A percentile compares a stretch with the other conserved stretches of the same genome.
These are phyloP conservation scores for Sander lucioperca DNA, from an alignment of 2,113 vertebrate genomes.

Conservation along the genomic window DNA sequence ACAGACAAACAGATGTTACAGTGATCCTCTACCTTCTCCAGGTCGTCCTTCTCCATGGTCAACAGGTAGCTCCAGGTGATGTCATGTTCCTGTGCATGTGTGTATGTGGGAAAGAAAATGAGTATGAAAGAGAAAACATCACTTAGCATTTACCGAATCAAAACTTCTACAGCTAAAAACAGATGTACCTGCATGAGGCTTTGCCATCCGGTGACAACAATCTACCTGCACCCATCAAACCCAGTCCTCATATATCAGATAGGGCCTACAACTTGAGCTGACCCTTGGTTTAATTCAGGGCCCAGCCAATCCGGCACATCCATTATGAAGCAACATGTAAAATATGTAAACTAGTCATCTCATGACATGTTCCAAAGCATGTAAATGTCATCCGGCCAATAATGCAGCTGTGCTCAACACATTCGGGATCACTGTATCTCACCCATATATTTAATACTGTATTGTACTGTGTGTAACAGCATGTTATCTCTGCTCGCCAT, in stretches of 20 bases:
- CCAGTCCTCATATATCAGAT: conserved; percentile 24
- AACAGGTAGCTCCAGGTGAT: conserved; percentile 90
- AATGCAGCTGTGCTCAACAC: conserved; percentile 29
- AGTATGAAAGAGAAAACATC: conserved; percentile 16
- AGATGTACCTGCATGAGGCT: conserved; percentile 61
- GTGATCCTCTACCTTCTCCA: conserved; percentile 86
- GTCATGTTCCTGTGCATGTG: conserved; percentile 85
- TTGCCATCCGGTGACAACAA: conserved; percentile 15
- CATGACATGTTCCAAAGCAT: conserved; percentile 27
- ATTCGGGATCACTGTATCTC: conserved; percentile 11
- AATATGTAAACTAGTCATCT: conserved; percentile 66
- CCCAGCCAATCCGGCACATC: conserved; percentile 9
- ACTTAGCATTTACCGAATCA: conserved; percentile 53
- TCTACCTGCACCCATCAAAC: conserved; percentile 48
- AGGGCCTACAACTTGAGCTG: conserved; percentile 13
- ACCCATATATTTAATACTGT: conserved; percentile 15
- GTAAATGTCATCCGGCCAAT: conserved; percentile 8
- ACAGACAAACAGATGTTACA: conserved; percentile 44
- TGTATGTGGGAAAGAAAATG: background rate
- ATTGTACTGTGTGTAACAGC: conserved; percentile 3
- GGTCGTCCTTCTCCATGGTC: conserved; percentile 89
- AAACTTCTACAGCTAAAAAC: conserved; percentile 42
- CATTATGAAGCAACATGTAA: conserved; percentile 28
- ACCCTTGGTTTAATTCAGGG: conserved; percentile 29
- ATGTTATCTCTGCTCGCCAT: conserved; percentile 2